Evolutionary conservation across 2,888 invertebrate species (phyloP), one percentile per base, ranked within the genome.

Genomic region (Stenodema calcarata): DNA sequence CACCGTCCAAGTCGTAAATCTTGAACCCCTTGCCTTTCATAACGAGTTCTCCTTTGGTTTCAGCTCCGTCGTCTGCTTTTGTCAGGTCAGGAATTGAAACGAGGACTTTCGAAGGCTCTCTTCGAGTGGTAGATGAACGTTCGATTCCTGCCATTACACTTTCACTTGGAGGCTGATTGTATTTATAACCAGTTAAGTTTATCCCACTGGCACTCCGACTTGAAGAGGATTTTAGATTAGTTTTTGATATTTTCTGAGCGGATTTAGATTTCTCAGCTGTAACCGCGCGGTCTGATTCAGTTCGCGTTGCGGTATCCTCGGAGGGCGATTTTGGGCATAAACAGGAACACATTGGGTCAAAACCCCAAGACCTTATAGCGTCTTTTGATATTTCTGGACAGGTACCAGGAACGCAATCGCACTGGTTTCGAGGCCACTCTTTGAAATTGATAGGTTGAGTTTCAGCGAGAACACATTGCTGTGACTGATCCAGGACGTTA

Each of bases 301-400:
- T 35, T 35, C 35, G 35, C 23, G 18, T n/a, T 2, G 54, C 54
- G 18, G 23, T 6, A 18, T 3, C 18, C 9, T n/a, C 62, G 23
- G 62, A 23, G 7, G 62, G 1, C 3, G 41, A 4, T 44, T 69
- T 14, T 23, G 82, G 42, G 23, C 82, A 82, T 27, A 28, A 30
- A 27, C 82, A 82, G 28, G 16, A n/a, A 41, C 82, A 82, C 82
- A 69, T 82, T 18, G 82, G 82, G n/a, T 82, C 82, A 27, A 82
- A 82, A 62, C 82, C 82, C 23, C 54, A 28, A 27, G 69, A 70
- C 42, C 82, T 42, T 7, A 82, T 69, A 7, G 41, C n/a, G 28
- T 82, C 69, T 41, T 69, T 82, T 1, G 70, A 30, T 14, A 69
- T 30, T 35, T 82, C 69, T 12, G 82, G 82, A 16, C 82, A 82